These are phyloP conservation scores for Panagrolaimus sp. DNA, from an alignment of 1,140 invertebrate genomes.

Conservation along the genomic window DNA sequence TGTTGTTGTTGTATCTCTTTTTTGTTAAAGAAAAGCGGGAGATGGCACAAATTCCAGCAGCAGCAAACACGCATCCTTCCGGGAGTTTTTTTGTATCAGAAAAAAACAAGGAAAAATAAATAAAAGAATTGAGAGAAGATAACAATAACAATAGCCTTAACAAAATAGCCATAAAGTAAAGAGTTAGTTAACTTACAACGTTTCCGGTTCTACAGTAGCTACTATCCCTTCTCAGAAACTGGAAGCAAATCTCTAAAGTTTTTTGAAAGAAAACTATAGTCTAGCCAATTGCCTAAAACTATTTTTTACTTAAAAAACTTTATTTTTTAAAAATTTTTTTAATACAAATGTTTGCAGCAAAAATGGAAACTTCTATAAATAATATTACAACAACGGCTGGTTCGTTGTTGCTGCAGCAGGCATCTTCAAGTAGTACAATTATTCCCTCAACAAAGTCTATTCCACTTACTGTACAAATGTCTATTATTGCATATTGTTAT, in stretches of 20 bases:
- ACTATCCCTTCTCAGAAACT: background rate
- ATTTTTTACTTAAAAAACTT: slow-evolving; percentile 9
- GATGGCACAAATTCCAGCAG: background rate
- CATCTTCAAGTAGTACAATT: too few species aligned
- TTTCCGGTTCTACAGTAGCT: background rate
- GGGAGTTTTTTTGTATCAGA: background rate
- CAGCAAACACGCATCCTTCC: slow-evolving; percentile 7
- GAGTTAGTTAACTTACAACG: background rate
- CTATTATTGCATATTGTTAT: slow-evolving; percentile 54
- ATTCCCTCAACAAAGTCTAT: background rate
- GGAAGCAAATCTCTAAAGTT: background rate
- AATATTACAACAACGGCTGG: background rate
- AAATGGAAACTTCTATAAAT: background rate
- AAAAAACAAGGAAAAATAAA: too few species aligned
- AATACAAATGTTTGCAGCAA: background rate
- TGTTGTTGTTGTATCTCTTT: too few species aligned
- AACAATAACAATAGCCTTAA: background rate
- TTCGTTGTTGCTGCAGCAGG: background rate
- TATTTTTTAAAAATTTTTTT: background rate
- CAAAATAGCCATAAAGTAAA: slow-evolving; percentile 5
- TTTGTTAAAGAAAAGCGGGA: background rate
- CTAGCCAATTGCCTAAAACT: background rate
- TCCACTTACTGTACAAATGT: slow-evolving; percentile 14
- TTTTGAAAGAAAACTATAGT: background rate
- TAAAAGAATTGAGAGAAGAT: background rate